Conservation (phyloP, 2,888 invertebrate species). For the Embidobia sp. region DNA sequence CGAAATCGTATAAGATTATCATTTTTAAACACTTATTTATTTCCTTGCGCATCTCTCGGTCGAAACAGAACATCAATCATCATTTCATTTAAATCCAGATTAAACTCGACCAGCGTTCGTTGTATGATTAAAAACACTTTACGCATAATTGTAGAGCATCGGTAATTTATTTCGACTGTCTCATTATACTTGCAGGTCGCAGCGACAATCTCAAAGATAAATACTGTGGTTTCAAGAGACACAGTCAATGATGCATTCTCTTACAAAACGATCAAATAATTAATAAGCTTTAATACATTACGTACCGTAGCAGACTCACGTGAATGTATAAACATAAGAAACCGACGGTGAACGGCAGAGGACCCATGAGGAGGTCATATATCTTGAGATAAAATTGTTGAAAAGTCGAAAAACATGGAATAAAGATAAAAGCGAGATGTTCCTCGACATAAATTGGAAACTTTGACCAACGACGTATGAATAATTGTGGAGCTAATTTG, state of each 20-base stretch:
- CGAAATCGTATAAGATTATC: background rate
- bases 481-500: constrained; percentile 11
- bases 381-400: constrained; percentile 2
- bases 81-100: constrained; percentile 10
- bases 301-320: background rate
- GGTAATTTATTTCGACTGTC: constrained; percentile 17
- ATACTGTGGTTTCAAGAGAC: background rate
- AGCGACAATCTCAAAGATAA: constrained; percentile 11
- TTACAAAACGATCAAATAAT: background rate
- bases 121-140: background rate
- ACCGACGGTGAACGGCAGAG: background rate
- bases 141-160: background rate
- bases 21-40: background rate
- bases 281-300: constrained; percentile 9
- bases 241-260: constrained; percentile 4
- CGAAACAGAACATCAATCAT: background rate
- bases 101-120: background rate
- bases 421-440: no score
- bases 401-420: constrained; percentile 3
- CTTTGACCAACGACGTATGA: constrained; percentile 9
- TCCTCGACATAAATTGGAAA: constrained; percentile 7
- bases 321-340: constrained; percentile 6
- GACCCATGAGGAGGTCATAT: background rate
- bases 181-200: background rate
- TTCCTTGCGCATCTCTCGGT: background rate